Evolutionary conservation across 2,113 vertebrate species (phyloP).

Genomic region (Hippocampus comes): DNA sequence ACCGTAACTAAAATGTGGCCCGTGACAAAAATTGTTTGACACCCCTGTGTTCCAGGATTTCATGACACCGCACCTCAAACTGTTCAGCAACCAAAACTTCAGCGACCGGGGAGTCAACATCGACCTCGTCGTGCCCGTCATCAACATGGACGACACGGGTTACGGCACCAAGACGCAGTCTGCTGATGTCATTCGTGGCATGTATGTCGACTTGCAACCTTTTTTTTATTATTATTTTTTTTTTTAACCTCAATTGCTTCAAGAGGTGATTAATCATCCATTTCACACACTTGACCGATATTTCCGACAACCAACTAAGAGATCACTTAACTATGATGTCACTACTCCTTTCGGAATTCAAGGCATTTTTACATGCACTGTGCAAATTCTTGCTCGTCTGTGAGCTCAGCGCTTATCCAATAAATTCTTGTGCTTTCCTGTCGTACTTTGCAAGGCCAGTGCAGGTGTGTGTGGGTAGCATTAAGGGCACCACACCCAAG

Average conservation of each 20-base stretch:
- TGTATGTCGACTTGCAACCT: slow-evolving; percentile 76
- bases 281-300: background rate
- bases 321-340: too few relatives aligned
- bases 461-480: slow-evolving; percentile 20
- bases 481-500: slow-evolving; percentile 31
- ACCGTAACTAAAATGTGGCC: too few relatives aligned
- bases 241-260: too few relatives aligned
- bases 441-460: background rate
- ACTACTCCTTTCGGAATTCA: too few relatives aligned
- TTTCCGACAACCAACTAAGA: too few relatives aligned
- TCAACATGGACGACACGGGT: slow-evolving; percentile 80
- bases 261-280: background rate
- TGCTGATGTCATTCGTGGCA: slow-evolving; percentile 81
- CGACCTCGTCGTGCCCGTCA: slow-evolving; percentile 80
- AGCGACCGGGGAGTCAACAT: slow-evolving; percentile 79
- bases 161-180: slow-evolving; percentile 84
- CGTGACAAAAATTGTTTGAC: too few relatives aligned
- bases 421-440: slow-evolving; percentile 4
- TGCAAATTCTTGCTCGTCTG: background rate
- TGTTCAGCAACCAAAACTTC: slow-evolving; percentile 87
- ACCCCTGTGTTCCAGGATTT: slow-evolving; percentile 74
- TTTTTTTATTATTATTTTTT: too few relatives aligned
- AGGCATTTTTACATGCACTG: too few relatives aligned
- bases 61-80: slow-evolving; percentile 81
- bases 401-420: slow-evolving; percentile 3